A percentile compares a stretch with the other conserved stretches of the same genome.
These are phyloP conservation scores for Stigmatopora argus DNA, from an alignment of 2,113 vertebrate genomes.

Conservation along the genomic window DNA sequence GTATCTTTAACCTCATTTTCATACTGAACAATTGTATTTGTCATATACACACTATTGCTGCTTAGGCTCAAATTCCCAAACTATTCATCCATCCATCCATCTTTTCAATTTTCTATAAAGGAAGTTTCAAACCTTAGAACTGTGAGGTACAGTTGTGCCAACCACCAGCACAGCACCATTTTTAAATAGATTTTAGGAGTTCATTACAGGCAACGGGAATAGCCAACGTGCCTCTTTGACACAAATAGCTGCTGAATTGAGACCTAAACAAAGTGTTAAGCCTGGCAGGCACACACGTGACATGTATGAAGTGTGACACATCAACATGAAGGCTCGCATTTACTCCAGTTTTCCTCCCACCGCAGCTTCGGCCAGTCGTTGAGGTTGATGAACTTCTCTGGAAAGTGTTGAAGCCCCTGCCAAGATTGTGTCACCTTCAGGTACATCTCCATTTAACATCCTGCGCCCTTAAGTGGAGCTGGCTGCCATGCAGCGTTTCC, in stretches of 20 bases:
- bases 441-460: slow-evolving; percentile 63
- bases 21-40: background rate
- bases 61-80: too few species aligned
- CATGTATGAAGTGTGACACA: slow-evolving; percentile 61
- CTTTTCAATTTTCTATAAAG: too few species aligned
- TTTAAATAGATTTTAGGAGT: slow-evolving; percentile 20
- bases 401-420: slow-evolving; percentile 62
- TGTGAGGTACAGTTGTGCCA: background rate
- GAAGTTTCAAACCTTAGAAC: background rate
- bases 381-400: slow-evolving; percentile 68
- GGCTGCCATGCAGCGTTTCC: slow-evolving; percentile 53
- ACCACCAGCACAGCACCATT: slow-evolving; percentile 2
- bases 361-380: slow-evolving; percentile 39
- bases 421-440: slow-evolving; percentile 70
- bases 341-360: slow-evolving; percentile 25
- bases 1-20: background rate
- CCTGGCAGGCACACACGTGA: slow-evolving; percentile 43
- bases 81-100: too few species aligned
- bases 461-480: slow-evolving; percentile 55
- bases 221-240: slow-evolving; percentile 32
- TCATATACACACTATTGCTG: background rate
- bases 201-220: slow-evolving; percentile 30
- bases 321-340: slow-evolving; percentile 66
- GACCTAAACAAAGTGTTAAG: slow-evolving; percentile 56
- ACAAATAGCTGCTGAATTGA: slow-evolving; percentile 49